Evolutionary conservation across 2,113 vertebrate species (phyloP).

Genomic region (Synodontis membranacea): DNA sequence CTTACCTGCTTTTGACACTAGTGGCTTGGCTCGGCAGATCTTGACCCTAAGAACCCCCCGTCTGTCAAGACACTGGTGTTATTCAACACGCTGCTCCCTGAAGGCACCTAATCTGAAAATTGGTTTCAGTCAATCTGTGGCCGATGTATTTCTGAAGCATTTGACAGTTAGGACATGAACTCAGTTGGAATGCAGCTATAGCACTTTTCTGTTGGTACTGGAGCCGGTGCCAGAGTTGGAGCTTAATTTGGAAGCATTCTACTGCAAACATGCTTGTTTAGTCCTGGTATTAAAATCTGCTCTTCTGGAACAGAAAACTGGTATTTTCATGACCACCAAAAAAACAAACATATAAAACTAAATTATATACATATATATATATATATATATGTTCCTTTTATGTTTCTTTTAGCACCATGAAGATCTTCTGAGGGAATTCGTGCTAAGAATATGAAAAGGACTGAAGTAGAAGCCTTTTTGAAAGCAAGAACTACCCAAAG

Average conservation of each 20-base stretch:
- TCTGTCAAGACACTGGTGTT: slow-evolving; percentile 55
- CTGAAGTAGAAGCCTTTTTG: not conserved
- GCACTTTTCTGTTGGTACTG: slow-evolving; percentile 42
- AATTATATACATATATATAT: not conserved
- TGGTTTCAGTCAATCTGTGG: slow-evolving; percentile 50
- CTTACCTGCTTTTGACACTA: slow-evolving; percentile 61
- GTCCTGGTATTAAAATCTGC: not conserved
- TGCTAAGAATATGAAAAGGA: no score
- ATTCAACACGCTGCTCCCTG: slow-evolving; percentile 58
- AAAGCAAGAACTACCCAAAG: not conserved
- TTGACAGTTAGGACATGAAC: slow-evolving; percentile 59
- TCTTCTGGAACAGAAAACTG: not conserved
- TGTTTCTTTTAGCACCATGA: not conserved
- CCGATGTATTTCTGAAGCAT: slow-evolving; percentile 46
- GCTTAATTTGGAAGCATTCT: not conserved
- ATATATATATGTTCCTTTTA: no score
- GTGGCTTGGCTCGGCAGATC: slow-evolving; percentile 43
- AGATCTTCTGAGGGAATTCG: not conserved
- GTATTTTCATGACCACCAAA: not conserved
- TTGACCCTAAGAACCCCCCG: slow-evolving; percentile 58
- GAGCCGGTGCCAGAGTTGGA: slow-evolving; percentile 37
- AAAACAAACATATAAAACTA: not conserved
- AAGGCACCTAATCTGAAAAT: slow-evolving; percentile 65
- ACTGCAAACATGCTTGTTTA: not conserved
- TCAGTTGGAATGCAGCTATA: slow-evolving; percentile 58